These are phyloP conservation scores for Dallia pectoralis DNA, from an alignment of 2,797 vertebrate genomes.

Conservation along the genomic window DNA sequence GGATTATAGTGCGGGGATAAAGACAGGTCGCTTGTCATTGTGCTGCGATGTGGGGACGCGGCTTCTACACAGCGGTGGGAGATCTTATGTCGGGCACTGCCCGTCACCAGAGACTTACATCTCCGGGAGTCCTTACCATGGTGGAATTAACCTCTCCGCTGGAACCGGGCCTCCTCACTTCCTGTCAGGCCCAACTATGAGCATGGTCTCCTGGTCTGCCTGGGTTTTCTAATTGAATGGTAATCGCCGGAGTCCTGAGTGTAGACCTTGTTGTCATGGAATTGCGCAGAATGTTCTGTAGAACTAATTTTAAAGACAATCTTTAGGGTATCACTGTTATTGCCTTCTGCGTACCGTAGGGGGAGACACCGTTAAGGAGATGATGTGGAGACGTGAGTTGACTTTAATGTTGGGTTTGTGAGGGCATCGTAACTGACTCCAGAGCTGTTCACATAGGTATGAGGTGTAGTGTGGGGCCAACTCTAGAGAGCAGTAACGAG, in stretches of 20 bases:
- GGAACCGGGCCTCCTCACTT: neutral
- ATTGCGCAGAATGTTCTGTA: neutral
- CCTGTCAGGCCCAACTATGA: neutral
- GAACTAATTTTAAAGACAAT: neutral
- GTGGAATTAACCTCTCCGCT: slow-evolving; percentile 29
- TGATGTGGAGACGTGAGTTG: slow-evolving; percentile 6
- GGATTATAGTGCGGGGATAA: slow-evolving; percentile 53
- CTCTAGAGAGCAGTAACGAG: slow-evolving; percentile 60
- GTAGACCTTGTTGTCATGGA: neutral
- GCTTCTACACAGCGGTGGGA: slow-evolving; percentile 50
- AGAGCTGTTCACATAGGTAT: no score
- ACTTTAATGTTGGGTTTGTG: slow-evolving; percentile 20
- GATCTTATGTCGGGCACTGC: slow-evolving; percentile 51
- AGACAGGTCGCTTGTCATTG: slow-evolving; percentile 54
- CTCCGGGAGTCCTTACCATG: slow-evolving; percentile 9
- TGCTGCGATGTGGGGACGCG: slow-evolving; percentile 44
- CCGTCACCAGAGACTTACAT: slow-evolving; percentile 21
- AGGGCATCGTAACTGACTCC: neutral
- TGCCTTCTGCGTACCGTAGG: neutral
- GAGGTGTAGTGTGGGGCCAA: neutral
- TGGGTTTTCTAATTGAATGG: neutral
- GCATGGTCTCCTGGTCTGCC: neutral
- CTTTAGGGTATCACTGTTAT: neutral
- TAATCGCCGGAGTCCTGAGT: neutral
- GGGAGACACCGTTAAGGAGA: neutral